Base-by-base conservation (phyloP, 1,140 invertebrate genomes). In the Caenorhabditis brenneri region DNA sequence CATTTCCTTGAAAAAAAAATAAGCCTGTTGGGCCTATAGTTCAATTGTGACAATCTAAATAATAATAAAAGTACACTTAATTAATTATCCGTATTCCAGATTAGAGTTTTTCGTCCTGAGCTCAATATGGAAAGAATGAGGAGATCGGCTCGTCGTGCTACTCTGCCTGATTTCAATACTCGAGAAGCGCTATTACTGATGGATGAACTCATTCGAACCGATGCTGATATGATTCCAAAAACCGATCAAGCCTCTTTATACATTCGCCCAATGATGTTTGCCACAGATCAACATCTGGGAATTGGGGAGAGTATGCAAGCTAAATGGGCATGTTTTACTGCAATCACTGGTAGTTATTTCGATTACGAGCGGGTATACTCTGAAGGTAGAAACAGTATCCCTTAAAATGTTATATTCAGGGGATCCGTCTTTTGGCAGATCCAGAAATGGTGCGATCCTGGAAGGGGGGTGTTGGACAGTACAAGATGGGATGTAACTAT, bases 221-320 rank as follows among this genome's bases (percentile, higher is more conserved):
- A 99, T 90, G 94, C 95, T 88, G 96, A 98, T 91, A 99, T 97
- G 97, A 96, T 99, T 6, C 98, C 97, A 2, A 94, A 96, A 91
- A 94, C 94, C 5, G 94, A 94, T 88, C 88, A 88, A n/a, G 93
- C 94, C 88, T 96, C 96, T 88, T 93, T 99, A 7, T 99, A 99
- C 90, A 94, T 99, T 84, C 93, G 98, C 88, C 98, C 98, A 49
- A 97, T 97, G 0, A 92, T 98, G 48, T 98, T 99, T 91, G 97
- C 95, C 80, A 97, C 95, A 81, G 97, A 99, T 92, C 96, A 96
- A 16, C 94, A 95, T 0, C 93, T 99, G 81, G 97, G 97, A 80
- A 95, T 99, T 31, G 93, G 94, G 55, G 92, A 94, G 5, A 94
- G 96, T 2, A 94, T 94, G 46, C 94, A 94, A 42, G 96, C 96